Evolutionary conservation across 1,140 invertebrate species (phyloP), one percentile per base, ranked within the genome.

Genomic region (Trachelipus rathkii): DNA sequence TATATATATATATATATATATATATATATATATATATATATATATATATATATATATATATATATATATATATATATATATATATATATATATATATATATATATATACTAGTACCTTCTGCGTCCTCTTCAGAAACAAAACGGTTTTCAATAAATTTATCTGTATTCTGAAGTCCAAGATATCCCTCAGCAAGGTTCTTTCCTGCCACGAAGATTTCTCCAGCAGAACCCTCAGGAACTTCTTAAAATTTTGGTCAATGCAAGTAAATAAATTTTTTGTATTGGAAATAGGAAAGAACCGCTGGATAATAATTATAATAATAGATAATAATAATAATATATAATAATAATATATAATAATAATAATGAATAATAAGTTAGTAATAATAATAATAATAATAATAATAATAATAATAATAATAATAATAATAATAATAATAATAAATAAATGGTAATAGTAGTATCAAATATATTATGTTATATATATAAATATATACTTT

Each of bases 151-250:
- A 81, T 44, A 69, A 81, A 81, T 33, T 77, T 78, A 72, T 81
- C 73, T 5, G 69, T 44, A 23, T 75, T 68, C 4, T 60, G 73
- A 1, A 66, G 89, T 15, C 90, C 90, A 0, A 95, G 90, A 83
- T 95, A 95, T 3, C 93, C 93, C 0, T 87, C 86, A 0, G 92
- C 91, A 13, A 95, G 83, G 84, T 95, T 95, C 13, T 85, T 84
- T 0, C 93, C 93, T 0, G 91, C 88, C 0, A 93, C 91, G 83
- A 90, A 91, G 9, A 95, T 84, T 83, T 95, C 92, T 0, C 93
- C 94, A 8, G 91, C 87, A 81, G 92, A 89, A 0, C 90, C 91
- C 19, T 89, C 86, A 44, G 88, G 86, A 0, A 92, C 89, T 0
- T 89, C 87, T 23, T 89, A 84, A 91, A 88, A 23, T 93, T 87